These are phyloP conservation scores for Dicentrarchus labrax DNA, from an alignment of 2,113 vertebrate species.

Conservation along the genomic window DNA sequence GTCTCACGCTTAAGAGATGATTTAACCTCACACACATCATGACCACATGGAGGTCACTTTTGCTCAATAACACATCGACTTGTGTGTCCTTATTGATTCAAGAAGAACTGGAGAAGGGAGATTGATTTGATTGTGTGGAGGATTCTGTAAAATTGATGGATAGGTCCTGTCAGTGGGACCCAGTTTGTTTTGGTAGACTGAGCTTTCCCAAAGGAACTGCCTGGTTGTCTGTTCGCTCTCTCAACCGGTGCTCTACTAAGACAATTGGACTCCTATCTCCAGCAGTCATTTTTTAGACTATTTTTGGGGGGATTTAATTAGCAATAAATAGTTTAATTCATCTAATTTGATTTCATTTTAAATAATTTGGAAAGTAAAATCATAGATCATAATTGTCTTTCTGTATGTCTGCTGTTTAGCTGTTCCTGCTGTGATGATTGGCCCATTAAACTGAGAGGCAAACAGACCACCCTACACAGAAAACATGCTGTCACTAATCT, in stretches of 20 bases:
- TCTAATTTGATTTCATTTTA: neutral
- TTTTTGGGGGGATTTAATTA: neutral
- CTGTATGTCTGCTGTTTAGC: neutral
- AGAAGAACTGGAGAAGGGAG: neutral
- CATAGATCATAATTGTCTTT: neutral
- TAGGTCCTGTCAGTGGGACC: neutral
- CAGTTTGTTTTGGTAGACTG: conserved; percentile 3
- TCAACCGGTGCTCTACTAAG: neutral
- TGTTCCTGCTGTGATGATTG: conserved; percentile 33
- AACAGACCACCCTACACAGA: conserved; percentile 38
- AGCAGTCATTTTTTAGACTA: neutral
- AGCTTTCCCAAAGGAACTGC: neutral
- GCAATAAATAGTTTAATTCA: neutral
- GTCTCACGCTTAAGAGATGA: neutral
- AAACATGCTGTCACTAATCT: conserved; percentile 66
- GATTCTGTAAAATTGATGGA: conserved; percentile 35
- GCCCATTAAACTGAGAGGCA: conserved; percentile 14
- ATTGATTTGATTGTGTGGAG: conserved; percentile 33
- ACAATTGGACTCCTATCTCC: neutral
- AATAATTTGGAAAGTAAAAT: neutral
- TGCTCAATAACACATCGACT: conserved; percentile 6
- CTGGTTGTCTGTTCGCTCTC: neutral
- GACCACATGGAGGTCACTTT: neutral
- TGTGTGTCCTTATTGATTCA: conserved; percentile 37
- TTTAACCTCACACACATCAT: neutral